Evolutionary conservation across 2,113 vertebrate genomes (phyloP).

Genomic region (Agapornis roseicollis): DNA sequence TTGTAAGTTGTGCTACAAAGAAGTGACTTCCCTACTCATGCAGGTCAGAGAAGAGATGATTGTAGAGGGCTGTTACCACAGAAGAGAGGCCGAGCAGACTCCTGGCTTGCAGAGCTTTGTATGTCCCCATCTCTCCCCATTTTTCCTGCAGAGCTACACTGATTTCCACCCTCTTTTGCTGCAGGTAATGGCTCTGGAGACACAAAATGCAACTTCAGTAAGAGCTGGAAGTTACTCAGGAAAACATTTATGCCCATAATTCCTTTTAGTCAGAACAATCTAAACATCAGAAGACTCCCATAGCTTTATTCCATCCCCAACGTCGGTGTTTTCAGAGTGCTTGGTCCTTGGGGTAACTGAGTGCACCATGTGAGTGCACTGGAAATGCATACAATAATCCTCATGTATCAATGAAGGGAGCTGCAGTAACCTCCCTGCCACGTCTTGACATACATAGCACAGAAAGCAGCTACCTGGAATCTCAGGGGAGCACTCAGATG

Average conservation of each 20-base stretch:
- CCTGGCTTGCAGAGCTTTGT: not conserved
- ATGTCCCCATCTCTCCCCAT: not conserved
- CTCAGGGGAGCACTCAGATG: not conserved
- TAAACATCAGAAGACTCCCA: not conserved
- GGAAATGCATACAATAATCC: not conserved
- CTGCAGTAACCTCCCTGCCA: not conserved
- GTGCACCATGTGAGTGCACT: not conserved
- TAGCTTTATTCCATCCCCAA: not conserved
- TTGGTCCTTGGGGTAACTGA: not conserved
- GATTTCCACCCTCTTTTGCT: not conserved
- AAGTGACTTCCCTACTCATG: not conserved
- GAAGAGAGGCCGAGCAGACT: not conserved
- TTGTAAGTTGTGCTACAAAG: not conserved
- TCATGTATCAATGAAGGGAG: not conserved
- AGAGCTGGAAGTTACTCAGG: not conserved
- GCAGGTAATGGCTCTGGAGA: not conserved
- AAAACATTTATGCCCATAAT: not conserved
- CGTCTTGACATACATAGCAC: not conserved
- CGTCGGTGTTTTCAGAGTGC: not conserved
- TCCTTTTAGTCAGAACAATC: not conserved
- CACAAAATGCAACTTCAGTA: not conserved
- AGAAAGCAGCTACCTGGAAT: not conserved
- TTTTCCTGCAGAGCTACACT: not conserved
- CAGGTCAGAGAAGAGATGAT: not conserved
- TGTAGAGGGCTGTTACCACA: not conserved